Conservation (phyloP, 2,888 invertebrate species). For the Epistrophe eligans region DNA sequence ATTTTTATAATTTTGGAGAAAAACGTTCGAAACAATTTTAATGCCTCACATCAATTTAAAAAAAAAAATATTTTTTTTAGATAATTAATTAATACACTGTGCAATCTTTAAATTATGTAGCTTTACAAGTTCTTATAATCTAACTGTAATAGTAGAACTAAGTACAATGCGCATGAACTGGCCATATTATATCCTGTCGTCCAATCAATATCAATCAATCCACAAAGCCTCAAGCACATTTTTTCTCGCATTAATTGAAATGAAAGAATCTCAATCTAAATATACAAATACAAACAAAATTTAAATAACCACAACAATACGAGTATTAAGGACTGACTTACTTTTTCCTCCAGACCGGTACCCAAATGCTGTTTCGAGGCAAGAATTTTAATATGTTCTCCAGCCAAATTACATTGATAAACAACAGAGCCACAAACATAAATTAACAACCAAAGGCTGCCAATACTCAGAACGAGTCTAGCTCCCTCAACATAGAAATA, state of each 20-base stretch:
- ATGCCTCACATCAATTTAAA: too few relatives aligned
- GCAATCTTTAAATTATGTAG: too few relatives aligned
- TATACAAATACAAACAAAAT: not conserved
- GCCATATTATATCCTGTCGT: conserved; percentile 28
- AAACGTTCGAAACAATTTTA: too few relatives aligned
- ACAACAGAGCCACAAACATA: conserved; percentile 40
- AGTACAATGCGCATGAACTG: conserved; percentile 5
- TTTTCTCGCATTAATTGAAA: conserved; percentile 51
- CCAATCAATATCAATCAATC: conserved; percentile 47
- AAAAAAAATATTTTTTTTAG: too few relatives aligned
- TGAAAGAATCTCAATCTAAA: conserved; percentile 47
- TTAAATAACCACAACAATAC: not conserved
- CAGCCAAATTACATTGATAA: conserved; percentile 44
- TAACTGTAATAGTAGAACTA: conserved; percentile 43
- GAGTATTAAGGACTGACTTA: not conserved
- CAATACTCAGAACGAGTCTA: not conserved
- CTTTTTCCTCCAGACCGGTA: conserved; percentile 28
- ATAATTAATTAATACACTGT: too few relatives aligned
- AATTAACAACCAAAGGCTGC: conserved; percentile 28
- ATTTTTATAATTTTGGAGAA: too few relatives aligned
- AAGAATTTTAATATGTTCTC: conserved; percentile 29
- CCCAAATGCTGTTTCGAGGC: conserved; percentile 4
- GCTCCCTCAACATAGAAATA: conserved; percentile 22
- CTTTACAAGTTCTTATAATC: conserved; percentile 44
- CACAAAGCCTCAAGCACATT: conserved; percentile 34